phyloP scores from a whole-genome alignment of 2,888 invertebrate species.

The Plagiodera versicolora region DNA sequence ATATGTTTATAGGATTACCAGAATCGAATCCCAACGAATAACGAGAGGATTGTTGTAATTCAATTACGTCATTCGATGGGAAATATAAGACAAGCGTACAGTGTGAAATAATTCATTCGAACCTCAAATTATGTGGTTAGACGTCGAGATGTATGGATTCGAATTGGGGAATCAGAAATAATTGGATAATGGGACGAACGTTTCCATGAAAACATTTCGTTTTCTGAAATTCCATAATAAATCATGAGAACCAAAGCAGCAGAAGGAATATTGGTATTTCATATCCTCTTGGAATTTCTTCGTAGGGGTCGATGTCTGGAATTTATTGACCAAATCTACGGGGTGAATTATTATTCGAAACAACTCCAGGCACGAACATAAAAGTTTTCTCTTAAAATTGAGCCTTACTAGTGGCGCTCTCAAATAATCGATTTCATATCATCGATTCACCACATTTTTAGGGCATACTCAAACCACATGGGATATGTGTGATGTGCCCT shows the following conservation, averaged over 20 bases:
- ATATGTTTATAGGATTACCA: slow-evolving; percentile 12
- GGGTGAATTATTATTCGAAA: neutral
- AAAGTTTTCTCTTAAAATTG: neutral
- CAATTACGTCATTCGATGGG: neutral
- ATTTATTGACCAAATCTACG: neutral
- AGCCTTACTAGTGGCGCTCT: slow-evolving; percentile 5
- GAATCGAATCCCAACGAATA: slow-evolving; percentile 8
- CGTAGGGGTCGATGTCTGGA: neutral
- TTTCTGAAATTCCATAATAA: too few species aligned
- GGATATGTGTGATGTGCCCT: too few species aligned
- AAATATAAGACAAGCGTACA: neutral
- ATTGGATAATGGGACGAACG: too few species aligned
- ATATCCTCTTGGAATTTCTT: neutral
- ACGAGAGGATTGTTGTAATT: neutral
- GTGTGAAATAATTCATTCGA: neutral
- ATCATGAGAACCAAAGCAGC: too few species aligned
- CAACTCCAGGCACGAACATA: neutral
- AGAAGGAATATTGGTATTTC: too few species aligned
- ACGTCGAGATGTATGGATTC: too few species aligned
- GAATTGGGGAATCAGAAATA: too few species aligned
- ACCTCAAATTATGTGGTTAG: too few species aligned
- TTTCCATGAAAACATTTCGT: too few species aligned
- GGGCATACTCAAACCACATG: too few species aligned
- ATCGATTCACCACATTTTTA: slow-evolving; percentile 13
- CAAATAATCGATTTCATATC: slow-evolving; percentile 13